Evolutionary conservation across 2,113 vertebrate species (phyloP).

Genomic region (Ivindomyrus marchei): DNA sequence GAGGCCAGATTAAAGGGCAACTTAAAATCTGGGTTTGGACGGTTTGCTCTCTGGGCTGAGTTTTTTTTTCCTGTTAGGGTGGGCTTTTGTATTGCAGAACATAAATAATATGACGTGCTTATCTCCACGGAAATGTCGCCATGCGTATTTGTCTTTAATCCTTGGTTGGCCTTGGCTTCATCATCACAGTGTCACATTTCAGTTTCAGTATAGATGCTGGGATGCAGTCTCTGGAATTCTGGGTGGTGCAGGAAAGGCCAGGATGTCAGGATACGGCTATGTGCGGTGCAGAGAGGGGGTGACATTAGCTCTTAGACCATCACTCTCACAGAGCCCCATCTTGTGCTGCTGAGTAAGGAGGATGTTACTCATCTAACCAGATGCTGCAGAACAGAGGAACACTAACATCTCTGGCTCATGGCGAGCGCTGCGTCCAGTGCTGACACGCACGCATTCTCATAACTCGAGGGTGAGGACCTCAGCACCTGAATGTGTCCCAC

Average conservation of each 20-base stretch:
- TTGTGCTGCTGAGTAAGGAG: not conserved
- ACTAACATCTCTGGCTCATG: not conserved
- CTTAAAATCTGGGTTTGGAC: not conserved
- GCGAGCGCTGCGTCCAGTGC: not conserved
- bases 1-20: not conserved
- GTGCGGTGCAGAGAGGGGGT: not conserved
- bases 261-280: not conserved
- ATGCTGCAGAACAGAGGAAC: not conserved
- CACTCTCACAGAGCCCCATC: not conserved
- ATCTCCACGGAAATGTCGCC: not conserved
- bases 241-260: not conserved
- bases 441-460: not conserved
- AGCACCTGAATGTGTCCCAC: not conserved
- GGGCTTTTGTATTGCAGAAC: not conserved
- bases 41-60: not conserved
- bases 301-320: not conserved
- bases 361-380: not conserved
- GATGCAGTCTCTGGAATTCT: not conserved
- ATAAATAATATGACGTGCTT: not conserved
- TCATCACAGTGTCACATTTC: not conserved
- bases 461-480: too few relatives aligned
- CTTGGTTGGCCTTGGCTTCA: not conserved
- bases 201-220: not conserved
- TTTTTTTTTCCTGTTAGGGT: not conserved
- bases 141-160: not conserved